Evolutionary conservation across 2,797 vertebrate species (phyloP), one percentile per base, ranked within the genome.

Genomic region (Podarcis siculus): DNA sequence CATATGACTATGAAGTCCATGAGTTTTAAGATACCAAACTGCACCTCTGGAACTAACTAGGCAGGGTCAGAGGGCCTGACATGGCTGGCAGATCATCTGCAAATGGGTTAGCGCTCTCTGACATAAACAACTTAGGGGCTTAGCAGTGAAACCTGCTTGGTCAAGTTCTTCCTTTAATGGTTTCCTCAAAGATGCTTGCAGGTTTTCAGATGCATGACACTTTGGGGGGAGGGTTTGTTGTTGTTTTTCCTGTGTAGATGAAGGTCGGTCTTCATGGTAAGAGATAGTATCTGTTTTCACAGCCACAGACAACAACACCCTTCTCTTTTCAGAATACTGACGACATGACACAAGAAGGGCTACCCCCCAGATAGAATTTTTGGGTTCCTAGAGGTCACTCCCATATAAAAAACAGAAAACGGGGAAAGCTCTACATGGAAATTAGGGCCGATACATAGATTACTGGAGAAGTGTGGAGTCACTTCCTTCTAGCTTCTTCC

Each of bases 121-220:
- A 89, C 90, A 86, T n/a, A 19, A 77, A 77, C 86, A 85, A 2
- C 21, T 55, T 3, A 83, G 19, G 64, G 37, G 9, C 49, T 79
- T 35, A 55, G 21, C 71, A 35, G 72, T 15, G 0, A 15, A 12
- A 30, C 17, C 27, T 71, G 17, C 35, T 76, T 75, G 7, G 35
- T 12, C 64, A 21, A 72, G 1, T 0, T 9, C 87, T 92, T 93
- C 83, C 75, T 87, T 32, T 55, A 83, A 72, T 71, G 78, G 72
- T 79, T 90, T 88, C 45, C 91, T 94, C 75, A 90, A 90, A 88
- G 0, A 0, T 5, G 9, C 0, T 1, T 0, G 0, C 15, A 85
- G 12, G 12, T 45, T 93, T 93, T 91, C 6, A 73, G 71, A 85
- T 21, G 15, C 89, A 76, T 90, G 79, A 72, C n/a, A 10, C 42